Conservation (phyloP, 2,797 vertebrate species). For the Potorous gilbertii region DNA sequence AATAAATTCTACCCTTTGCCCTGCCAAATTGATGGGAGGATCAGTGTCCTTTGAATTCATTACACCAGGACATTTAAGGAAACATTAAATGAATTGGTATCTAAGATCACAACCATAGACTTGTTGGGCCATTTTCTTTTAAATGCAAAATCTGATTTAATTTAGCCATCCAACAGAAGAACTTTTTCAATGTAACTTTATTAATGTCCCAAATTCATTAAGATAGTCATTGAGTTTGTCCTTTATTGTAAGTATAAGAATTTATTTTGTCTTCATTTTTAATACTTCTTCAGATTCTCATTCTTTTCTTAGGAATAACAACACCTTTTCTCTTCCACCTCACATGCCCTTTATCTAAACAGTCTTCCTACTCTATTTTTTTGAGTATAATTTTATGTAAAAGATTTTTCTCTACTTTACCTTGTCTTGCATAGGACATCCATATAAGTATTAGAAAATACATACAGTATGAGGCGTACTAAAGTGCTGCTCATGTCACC, state of each 20-base stretch:
- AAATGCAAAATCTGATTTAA: background rate
- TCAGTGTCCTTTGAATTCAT: background rate
- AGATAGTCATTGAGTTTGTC: background rate
- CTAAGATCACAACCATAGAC: background rate
- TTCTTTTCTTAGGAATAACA: slow-evolving; percentile 10
- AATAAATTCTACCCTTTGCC: slow-evolving; percentile 4
- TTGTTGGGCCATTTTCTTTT: background rate
- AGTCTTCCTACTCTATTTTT: background rate
- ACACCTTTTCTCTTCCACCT: background rate
- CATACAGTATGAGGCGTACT: background rate
- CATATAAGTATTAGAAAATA: background rate
- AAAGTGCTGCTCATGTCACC: background rate
- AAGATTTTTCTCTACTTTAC: background rate
- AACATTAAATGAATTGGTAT: background rate
- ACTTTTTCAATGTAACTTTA: background rate
- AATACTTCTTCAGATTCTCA: slow-evolving; percentile 19
- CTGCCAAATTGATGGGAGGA: background rate
- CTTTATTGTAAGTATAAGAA: slow-evolving; percentile 20
- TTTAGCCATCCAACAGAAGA: background rate
- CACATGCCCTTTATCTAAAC: slow-evolving; percentile 13
- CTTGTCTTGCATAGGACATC: background rate
- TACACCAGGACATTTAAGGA: background rate
- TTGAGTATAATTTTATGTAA: background rate
- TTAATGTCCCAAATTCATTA: background rate
- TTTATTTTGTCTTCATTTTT: slow-evolving; percentile 13